Evolutionary conservation across 2,113 vertebrate species (phyloP), one percentile per base, ranked within the genome.

Genomic region (Chascanopsetta lugubris): DNA sequence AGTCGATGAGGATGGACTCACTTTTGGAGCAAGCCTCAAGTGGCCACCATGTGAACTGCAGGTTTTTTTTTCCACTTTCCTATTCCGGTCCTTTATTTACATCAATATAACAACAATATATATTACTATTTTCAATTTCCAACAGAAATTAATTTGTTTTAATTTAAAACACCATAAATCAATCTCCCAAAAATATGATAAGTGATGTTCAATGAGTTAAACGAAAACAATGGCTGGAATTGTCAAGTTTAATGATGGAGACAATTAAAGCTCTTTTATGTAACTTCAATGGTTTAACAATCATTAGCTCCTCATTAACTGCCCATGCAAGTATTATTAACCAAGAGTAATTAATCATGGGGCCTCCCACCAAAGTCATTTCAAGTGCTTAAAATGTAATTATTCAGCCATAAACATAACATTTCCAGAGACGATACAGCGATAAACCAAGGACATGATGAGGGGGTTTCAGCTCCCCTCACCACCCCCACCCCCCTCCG

Each of bases 331-430:
- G 69, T 77, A 65, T 85, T 85, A 54, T 62, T 66, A 70, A 76
- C 51, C 51, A 50, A 72, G 67, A 25, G 64, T 63, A 87, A 91
- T 90, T 90, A 88, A 88, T 92, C 85, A 90, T 85, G 76, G 79
- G 69, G 74, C 75, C 67, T 72, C 79, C 72, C 77, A 79, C 67
- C 75, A 45, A 74, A 88, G 78, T 88, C 71, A 84, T 88, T 85
- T 85, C 56, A 83, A 89, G 85, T 87, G 74, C 84, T 91, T 91
- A 79, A 89, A 89, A 90, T 86, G 69, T 85, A 91, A 91, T 90
- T 88, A 89, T 88, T 87, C 78, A 68, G 45, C 62, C 67, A 86
- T 83, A 86, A 92, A 88, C 83, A 86, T 75, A 79, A 83, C 77
- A 62, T 85, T 84, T 77, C 78, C 62, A 46, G 77, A 82, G 76